Conservation (phyloP, 2,888 invertebrate species). For the Drosophila hamatofila region DNA sequence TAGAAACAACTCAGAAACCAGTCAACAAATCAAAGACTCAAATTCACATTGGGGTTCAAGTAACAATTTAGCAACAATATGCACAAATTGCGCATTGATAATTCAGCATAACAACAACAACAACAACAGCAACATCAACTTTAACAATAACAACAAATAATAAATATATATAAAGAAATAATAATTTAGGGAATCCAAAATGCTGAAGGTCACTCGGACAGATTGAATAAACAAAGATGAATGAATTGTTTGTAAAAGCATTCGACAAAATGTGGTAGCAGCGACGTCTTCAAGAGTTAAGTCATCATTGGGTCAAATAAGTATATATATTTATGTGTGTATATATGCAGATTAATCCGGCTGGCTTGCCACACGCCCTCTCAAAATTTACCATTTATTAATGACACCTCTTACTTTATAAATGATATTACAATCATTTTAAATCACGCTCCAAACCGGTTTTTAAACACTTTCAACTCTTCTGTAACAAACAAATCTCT, state of each 20-base stretch:
- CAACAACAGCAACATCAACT: background rate
- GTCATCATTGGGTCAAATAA: conserved; percentile 16
- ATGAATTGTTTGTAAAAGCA: conserved; percentile 40
- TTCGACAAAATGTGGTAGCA: conserved; percentile 34
- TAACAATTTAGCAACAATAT: conserved; percentile 32
- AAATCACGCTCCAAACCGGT: conserved; percentile 10
- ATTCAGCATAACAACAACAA: conserved; percentile 33
- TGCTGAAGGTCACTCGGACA: conserved; percentile 40
- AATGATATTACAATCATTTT: conserved; percentile 16
- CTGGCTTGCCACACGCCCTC: conserved; percentile 19
- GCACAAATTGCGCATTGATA: conserved; percentile 51
- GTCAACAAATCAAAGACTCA: conserved; percentile 38
- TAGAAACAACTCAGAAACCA: conserved; percentile 19
- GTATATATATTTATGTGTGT: background rate
- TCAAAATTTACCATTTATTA: conserved; percentile 16
- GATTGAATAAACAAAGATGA: conserved; percentile 44
- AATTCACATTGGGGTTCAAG: conserved; percentile 19
- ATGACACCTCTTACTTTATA: conserved; percentile 18
- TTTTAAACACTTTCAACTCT: background rate
- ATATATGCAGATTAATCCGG: conserved; percentile 1
- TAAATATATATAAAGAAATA: conserved; percentile 27
- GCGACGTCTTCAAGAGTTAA: conserved; percentile 22
- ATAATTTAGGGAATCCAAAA: conserved; percentile 46
- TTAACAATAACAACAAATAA: conserved; percentile 2
- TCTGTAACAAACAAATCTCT: background rate